A percentile compares a stretch with the other conserved stretches of the same genome.
Evolutionary conservation across 2,888 invertebrate genomes (phyloP).

Genomic region (Rhorus exstirpatorius): DNA sequence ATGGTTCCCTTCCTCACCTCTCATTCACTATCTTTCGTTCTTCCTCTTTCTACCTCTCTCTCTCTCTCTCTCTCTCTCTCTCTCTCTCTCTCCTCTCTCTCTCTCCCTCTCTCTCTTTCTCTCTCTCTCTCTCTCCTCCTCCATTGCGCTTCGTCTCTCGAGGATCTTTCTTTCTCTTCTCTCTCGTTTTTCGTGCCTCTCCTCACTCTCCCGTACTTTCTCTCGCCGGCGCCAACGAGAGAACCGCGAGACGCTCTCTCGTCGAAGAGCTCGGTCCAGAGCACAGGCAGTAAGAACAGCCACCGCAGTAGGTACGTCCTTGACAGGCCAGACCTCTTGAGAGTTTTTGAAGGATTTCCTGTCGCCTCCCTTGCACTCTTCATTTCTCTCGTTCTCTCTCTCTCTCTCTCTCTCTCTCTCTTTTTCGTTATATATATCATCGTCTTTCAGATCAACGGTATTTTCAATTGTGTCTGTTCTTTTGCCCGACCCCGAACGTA

Average conservation of each 20-base stretch:
- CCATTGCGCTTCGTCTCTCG: constrained; percentile 9
- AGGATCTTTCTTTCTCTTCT: constrained; percentile 18
- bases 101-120: constrained; percentile 25
- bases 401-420: constrained; percentile 30
- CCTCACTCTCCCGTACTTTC: constrained; percentile 66
- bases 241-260: constrained; percentile 61
- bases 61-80: not conserved
- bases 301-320: constrained; percentile 63
- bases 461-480: constrained; percentile 15
- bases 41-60: constrained; percentile 31
- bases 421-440: constrained; percentile 19
- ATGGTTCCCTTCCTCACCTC: constrained; percentile 71
- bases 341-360: constrained; percentile 65
- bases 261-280: constrained; percentile 47
- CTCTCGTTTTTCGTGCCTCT: constrained; percentile 40
- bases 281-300: constrained; percentile 47
- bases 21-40: constrained; percentile 35
- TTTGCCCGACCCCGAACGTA: not conserved
- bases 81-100: constrained; percentile 21
- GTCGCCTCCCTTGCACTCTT: constrained; percentile 46
- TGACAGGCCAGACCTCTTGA: constrained; percentile 67
- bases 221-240: constrained; percentile 63
- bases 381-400: constrained; percentile 32
- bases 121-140: constrained; percentile 13
- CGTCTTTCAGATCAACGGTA: constrained; percentile 6